Evolutionary conservation across 2,797 vertebrate genomes (phyloP).

Genomic region (Megalops cyprinoides): DNA sequence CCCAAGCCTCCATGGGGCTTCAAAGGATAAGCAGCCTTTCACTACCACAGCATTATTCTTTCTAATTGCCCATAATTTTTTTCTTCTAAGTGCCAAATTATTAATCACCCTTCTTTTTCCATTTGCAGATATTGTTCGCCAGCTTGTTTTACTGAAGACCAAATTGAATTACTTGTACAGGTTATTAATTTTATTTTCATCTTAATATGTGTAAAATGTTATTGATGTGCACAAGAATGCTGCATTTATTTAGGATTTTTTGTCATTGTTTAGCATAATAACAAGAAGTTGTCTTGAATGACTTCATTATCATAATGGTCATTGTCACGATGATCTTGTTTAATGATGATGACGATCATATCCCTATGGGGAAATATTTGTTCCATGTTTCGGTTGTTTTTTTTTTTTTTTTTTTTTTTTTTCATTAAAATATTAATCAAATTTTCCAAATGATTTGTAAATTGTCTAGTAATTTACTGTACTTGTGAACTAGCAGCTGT

Average conservation of each 20-base stretch:
- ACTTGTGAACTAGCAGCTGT: not conserved
- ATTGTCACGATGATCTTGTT: no score
- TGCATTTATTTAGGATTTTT: not conserved
- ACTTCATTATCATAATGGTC: slow-evolving; percentile 3
- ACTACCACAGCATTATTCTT: slow-evolving; percentile 10
- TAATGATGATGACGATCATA: no score
- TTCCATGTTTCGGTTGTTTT: no score
- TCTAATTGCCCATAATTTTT: slow-evolving; percentile 4
- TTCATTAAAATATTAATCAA: slow-evolving; percentile 16
- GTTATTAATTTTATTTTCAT: not conserved
- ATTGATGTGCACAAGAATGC: not conserved
- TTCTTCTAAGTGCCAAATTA: slow-evolving; percentile 11
- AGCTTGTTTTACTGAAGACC: not conserved
- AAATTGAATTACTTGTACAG: not conserved
- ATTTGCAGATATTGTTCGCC: not conserved
- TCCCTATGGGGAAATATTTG: slow-evolving; percentile 28
- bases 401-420: no score
- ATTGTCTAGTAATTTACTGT: not conserved
- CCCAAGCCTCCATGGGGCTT: not conserved
- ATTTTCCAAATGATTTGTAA: slow-evolving; percentile 14
- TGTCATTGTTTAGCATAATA: not conserved
- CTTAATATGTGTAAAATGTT: not conserved
- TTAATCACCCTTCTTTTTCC: slow-evolving; percentile 4
- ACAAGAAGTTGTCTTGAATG: not conserved
- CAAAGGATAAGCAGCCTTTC: not conserved